Percentiles rank a stretch among this genome's conserved stretches.
These are phyloP conservation scores for Lithodes maja DNA, from an alignment of 2,888 invertebrate species.

Conservation along the genomic window DNA sequence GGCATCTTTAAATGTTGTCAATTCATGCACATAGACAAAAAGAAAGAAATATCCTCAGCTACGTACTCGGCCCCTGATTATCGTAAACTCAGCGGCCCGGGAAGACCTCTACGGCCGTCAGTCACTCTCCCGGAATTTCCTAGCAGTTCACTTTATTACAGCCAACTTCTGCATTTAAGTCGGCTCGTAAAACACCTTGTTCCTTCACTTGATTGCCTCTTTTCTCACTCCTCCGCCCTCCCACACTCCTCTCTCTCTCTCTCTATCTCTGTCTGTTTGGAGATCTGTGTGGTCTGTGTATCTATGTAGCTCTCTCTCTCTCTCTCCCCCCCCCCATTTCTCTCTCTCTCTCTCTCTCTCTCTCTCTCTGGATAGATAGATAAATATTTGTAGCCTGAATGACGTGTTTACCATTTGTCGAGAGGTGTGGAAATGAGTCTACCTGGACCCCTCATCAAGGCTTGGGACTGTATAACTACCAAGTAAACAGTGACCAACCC, in stretches of 20 bases:
- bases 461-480: slow-evolving; percentile 23
- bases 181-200: background rate
- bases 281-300: too few species aligned
- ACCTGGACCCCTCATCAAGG: slow-evolving; percentile 18
- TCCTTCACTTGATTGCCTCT: slow-evolving; percentile 2
- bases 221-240: background rate
- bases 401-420: slow-evolving; percentile 16
- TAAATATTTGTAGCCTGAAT: background rate
- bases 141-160: background rate
- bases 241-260: background rate
- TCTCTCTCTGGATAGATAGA: background rate
- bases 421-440: background rate
- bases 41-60: too few species aligned
- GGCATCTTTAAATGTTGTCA: too few species aligned
- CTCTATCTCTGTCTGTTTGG: background rate
- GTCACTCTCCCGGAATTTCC: background rate
- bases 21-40: too few species aligned
- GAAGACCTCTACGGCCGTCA: background rate
- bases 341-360: background rate
- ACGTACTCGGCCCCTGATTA: too few species aligned
- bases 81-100: too few species aligned
- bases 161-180: background rate
- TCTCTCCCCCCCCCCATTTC: background rate
- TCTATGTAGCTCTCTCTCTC: background rate
- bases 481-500: slow-evolving; percentile 13